Percentiles rank a stretch among this genome's conserved stretches.
phyloP scores from a whole-genome alignment of 2,797 vertebrate genomes.

The Propithecus perrieri region DNA sequence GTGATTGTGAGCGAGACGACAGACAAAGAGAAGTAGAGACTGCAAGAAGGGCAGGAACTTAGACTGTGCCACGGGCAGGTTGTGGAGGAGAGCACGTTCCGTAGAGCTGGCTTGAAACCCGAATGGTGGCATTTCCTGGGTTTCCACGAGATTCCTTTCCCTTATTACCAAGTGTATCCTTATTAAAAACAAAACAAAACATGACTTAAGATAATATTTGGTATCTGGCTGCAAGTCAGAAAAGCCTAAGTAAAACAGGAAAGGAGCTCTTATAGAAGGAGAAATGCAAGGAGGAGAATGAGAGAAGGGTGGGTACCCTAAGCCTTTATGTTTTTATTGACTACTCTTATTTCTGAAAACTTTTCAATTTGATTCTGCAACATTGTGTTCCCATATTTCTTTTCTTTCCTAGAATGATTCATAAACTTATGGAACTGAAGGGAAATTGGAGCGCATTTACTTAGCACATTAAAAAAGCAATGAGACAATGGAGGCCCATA shows the following conservation, averaged over 20 bases:
- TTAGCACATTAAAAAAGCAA: background rate
- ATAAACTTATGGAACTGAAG: slow-evolving; percentile 12
- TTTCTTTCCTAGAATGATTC: slow-evolving; percentile 47
- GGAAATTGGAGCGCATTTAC: background rate
- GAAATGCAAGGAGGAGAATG: background rate
- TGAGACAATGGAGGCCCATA: background rate
- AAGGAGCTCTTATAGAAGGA: background rate
- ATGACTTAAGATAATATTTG: background rate
- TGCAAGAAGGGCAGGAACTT: background rate
- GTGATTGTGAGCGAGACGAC: background rate
- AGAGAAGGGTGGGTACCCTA: background rate
- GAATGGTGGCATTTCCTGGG: background rate
- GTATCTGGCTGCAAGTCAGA: background rate
- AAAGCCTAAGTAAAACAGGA: background rate
- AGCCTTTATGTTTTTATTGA: background rate
- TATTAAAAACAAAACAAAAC: background rate
- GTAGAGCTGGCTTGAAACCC: background rate
- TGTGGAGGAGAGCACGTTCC: background rate
- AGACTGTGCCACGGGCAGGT: background rate
- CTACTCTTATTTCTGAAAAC: slow-evolving; percentile 19
- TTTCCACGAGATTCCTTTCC: background rate
- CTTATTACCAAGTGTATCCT: background rate
- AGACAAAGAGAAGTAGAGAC: background rate
- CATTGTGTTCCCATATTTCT: background rate
- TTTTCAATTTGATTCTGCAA: slow-evolving; percentile 11